phyloP scores from a whole-genome alignment of 2,797 vertebrate genomes.

The Cynopterus sphinx region DNA sequence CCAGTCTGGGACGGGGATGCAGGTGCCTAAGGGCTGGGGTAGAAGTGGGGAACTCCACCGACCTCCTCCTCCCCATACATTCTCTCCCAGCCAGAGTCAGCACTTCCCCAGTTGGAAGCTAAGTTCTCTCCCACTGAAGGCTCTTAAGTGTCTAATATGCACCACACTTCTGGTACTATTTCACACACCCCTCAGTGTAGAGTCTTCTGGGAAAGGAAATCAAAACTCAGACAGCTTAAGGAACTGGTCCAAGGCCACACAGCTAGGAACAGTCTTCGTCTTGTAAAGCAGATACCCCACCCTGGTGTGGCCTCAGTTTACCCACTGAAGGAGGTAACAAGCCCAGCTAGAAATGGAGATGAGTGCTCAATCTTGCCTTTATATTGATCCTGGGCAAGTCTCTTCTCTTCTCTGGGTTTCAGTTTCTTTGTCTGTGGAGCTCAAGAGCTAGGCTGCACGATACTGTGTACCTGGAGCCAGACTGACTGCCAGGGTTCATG shows the following conservation, averaged over 20 bases:
- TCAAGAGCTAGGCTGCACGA: not conserved
- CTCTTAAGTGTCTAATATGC: not conserved
- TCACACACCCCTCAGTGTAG: not conserved
- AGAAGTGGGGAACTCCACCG: not conserved
- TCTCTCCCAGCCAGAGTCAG: not conserved
- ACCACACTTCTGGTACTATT: not conserved
- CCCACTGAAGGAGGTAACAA: not conserved
- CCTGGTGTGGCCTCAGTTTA: not conserved
- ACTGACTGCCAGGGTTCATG: fast-evolving
- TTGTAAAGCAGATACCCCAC: not conserved
- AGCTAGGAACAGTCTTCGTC: not conserved
- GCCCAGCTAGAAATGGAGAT: not conserved
- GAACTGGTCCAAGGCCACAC: not conserved
- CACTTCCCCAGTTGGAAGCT: not conserved
- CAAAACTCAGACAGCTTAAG: not conserved
- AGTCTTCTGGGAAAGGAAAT: not conserved
- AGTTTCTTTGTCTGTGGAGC: not conserved
- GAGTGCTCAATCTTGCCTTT: not conserved
- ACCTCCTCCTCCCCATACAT: not conserved
- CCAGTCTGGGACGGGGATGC: fast-evolving
- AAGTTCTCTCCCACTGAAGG: not conserved
- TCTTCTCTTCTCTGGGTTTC: not conserved
- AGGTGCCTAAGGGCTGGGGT: not conserved
- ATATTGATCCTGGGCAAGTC: not conserved
- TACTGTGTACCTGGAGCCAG: not conserved